Percentiles rank a stretch among this genome's conserved stretches.
phyloP scores from a whole-genome alignment of 2,797 vertebrate species.

The Sebastes paucispinis region DNA sequence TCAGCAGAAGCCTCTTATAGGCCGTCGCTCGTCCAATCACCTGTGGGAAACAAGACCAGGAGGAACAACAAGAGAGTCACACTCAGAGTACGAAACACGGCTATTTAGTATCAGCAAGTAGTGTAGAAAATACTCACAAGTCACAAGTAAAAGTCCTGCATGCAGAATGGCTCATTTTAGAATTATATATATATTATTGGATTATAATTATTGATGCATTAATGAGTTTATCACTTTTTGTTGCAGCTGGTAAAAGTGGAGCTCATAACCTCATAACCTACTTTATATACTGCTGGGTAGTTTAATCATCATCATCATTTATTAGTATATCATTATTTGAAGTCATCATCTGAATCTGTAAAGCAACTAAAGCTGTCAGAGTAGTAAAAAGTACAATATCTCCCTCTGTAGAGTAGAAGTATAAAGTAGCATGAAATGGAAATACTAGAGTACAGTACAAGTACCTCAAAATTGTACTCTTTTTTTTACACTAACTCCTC shows the following conservation, averaged over 20 bases:
- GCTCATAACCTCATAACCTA: background rate
- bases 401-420: background rate
- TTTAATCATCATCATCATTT: background rate
- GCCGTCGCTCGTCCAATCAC: constrained; percentile 75
- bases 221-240: background rate
- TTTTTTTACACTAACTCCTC: background rate
- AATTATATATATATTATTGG: background rate
- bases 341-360: background rate
- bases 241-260: background rate
- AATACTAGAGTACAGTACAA: too few relatives aligned
- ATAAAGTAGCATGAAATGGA: background rate
- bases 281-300: background rate
- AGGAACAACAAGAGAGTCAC: background rate
- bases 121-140: background rate
- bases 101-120: background rate
- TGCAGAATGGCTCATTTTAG: background rate
- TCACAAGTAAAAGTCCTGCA: background rate
- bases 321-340: background rate
- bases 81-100: background rate
- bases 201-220: background rate
- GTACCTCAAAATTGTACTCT: background rate
- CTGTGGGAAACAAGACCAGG: constrained; percentile 43
- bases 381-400: background rate
- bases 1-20: constrained; percentile 79
- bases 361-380: too few relatives aligned